Conservation (phyloP, 2,888 invertebrate genomes). For the Panzeria rudis region DNA sequence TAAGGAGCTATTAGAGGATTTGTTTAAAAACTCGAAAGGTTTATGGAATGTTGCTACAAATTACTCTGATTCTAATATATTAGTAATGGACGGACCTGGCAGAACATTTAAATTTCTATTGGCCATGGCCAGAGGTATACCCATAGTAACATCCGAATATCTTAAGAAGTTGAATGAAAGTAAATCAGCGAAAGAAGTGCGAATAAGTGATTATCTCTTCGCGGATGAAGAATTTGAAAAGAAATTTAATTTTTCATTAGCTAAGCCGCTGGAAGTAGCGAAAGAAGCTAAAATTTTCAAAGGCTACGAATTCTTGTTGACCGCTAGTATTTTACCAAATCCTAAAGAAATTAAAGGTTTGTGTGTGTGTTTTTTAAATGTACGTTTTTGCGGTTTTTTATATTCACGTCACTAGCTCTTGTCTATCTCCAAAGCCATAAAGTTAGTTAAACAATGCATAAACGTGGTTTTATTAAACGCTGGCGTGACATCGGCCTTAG, state of each 20-base stretch:
- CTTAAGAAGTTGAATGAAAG: conserved; percentile 70
- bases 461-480: no score
- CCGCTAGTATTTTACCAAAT: conserved; percentile 74
- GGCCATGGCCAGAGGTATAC: conserved; percentile 86
- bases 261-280: conserved; percentile 74
- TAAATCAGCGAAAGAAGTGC: conserved; percentile 58
- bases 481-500: no score
- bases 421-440: no score
- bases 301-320: conserved; percentile 75
- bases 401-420: no score
- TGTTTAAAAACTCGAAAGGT: conserved; percentile 65
- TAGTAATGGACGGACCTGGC: conserved; percentile 85
- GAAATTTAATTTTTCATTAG: conserved; percentile 76
- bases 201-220: conserved; percentile 68
- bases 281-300: conserved; percentile 72
- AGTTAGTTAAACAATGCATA: no score
- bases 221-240: conserved; percentile 74
- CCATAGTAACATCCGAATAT: conserved; percentile 84
- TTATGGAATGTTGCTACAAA: conserved; percentile 85
- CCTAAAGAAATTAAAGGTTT: conserved; percentile 76
- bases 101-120: conserved; percentile 86
- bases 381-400: no score
- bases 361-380: no score
- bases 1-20: conserved; percentile 59
- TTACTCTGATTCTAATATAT: conserved; percentile 84